Evolutionary conservation across 2,888 invertebrate species (phyloP), one percentile per base, ranked within the genome.

Genomic region (Thecophora atra): DNA sequence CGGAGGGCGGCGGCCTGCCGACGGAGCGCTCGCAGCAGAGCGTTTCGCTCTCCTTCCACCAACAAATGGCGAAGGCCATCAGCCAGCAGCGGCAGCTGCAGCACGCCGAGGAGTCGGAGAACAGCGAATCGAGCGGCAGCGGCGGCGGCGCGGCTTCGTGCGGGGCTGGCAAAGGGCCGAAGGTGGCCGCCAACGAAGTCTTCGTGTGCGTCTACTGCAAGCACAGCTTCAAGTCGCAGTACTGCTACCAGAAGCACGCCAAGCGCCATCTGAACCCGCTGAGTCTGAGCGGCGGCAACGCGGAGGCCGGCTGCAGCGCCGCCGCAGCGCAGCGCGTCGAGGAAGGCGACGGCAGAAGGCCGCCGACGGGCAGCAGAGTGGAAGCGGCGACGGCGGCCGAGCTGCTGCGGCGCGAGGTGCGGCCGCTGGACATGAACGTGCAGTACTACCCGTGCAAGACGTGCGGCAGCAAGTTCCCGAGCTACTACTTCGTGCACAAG

Each of bases 381-480:
- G 66, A n/a, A 26, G 51, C 63, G 54, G 64, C 52, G 42, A 51
- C 72, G 30, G 30, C 79, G 24, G 82, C 76, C 80, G 69, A 77
- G 74, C 77, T 85, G 75, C 78, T 84, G 67, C 87, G 88, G 63
- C 86, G 91, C 8, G 91, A 91, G 79, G 91, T 91, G 2, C 88
- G 90, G 69, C 88, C 91, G 5, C 83, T 92, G 66, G 93, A 93
- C 79, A 90, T 94, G 85, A 92, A 95, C 81, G 91, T 96, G 0
- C 96, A 96, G 85, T 96, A 96, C 87, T 96, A 96, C 87, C 96
- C 96, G 0, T 96, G 96, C 87, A 96, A 96, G 87, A 95, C 94
- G 0, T 96, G 96, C 86, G 96, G 96, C 24, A 94, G 91, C 79
- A 96, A 96, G 85, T 96, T 96, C 84, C 96, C 96, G 1, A 95